Evolutionary conservation across 1,140 invertebrate genomes (phyloP).

Genomic region (Varroa destructor): DNA sequence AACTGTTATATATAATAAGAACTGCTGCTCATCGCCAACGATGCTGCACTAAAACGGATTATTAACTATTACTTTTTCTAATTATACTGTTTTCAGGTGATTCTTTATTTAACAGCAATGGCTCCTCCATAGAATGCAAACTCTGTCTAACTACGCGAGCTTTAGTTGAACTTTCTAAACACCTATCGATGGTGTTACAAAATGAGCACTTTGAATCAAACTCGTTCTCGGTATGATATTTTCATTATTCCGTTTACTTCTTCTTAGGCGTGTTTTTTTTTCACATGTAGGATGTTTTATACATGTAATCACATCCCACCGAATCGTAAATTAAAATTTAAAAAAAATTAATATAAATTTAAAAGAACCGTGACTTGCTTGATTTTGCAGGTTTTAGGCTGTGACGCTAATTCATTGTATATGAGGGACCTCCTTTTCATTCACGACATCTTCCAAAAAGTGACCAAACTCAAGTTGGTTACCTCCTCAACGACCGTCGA

Average conservation of each 20-base stretch:
- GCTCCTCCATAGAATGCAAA: background rate
- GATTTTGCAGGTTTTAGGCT: background rate
- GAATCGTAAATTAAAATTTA: background rate
- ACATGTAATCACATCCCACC: background rate
- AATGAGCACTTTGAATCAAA: conserved; percentile 9
- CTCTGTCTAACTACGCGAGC: conserved; percentile 2
- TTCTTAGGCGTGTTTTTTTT: background rate
- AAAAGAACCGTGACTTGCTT: background rate
- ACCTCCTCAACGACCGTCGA: background rate
- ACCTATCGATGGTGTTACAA: background rate
- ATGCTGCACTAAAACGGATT: no score
- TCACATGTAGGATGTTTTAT: background rate
- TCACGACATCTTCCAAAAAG: conserved; percentile 19
- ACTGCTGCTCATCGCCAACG: no score
- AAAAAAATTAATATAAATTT: background rate
- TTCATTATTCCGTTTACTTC: background rate
- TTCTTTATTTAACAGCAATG: no score
- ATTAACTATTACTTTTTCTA: no score
- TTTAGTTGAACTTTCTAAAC: background rate
- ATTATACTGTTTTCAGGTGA: no score
- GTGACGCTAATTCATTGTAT: background rate
- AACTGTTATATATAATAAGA: no score
- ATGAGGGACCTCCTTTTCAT: conserved; percentile 6
- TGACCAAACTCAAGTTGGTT: conserved; percentile 15
- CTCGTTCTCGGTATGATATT: conserved; percentile 1